Evolutionary conservation across 2,113 vertebrate genomes (phyloP), one percentile per base, ranked within the genome.

Genomic region (Aegypius monachus): DNA sequence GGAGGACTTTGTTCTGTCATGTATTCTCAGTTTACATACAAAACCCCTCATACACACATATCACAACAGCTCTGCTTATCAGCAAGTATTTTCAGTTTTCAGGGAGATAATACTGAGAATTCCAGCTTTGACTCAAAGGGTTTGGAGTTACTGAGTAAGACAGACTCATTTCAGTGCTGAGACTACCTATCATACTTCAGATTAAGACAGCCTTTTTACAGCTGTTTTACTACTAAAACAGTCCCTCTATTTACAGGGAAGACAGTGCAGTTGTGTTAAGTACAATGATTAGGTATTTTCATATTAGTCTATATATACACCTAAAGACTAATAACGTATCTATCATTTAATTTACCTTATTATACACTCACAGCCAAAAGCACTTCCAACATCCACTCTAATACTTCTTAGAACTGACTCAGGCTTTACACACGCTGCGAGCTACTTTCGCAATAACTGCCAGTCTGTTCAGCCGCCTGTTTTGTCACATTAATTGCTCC

Each of bases 401-500:
- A 36, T 10, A 45, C 48, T 55, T 23, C 77, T 47, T 2, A 18
- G 47, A n/a, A 68, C 65, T 85, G 93, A 93, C 84, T 95, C 94
- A 95, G 70, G 89, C 73, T 53, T 82, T 38, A 68, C 83, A 65
- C 88, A 87, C 0, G 29, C 77, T 1, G 23, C 59, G 67, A 72
- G 73, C 66, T 16, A 4, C 93, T 97, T 97, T 96, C 78, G 91
- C 94, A 97, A 97, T 87, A 91, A 62, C 95, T 47, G 93, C 95
- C 83, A 12, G 90, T 11, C 91, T 87, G 58, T 14, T 47, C 72
- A 59, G 83, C 83, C 6, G 42, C n/a, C 86, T 52, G 32, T 38
- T 31, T 11, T 61, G 34, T 25, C 78, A 40, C 42, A 5, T 59
- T 53, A 79, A 85, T 67, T 10, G 36, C 36, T 91, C 62, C 62